Conservation (phyloP, 2,113 vertebrate species). For the Thinocorus orbignyianus region DNA sequence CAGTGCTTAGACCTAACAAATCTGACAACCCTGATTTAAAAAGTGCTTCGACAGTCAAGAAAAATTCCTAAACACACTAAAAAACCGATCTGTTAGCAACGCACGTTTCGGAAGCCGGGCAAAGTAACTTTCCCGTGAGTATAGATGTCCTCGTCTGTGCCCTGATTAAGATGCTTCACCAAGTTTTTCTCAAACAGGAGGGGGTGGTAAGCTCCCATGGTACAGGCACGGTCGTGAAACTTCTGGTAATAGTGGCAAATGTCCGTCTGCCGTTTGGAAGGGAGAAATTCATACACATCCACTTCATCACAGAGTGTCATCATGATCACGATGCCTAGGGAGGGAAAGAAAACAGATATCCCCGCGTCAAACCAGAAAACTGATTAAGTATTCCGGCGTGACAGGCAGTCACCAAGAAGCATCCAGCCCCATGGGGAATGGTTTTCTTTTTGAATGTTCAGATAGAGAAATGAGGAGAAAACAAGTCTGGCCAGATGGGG, state of each 20-base stretch:
- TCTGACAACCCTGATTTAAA: constrained; percentile 24
- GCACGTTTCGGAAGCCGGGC: constrained; percentile 66
- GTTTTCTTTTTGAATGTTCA: rapidly evolving
- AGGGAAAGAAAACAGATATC: background rate
- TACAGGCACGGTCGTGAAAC: constrained; percentile 76
- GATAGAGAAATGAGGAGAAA: background rate
- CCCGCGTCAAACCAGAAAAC: background rate
- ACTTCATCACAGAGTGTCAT: constrained; percentile 79
- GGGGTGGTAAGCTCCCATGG: constrained; percentile 80
- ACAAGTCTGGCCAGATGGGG: rapidly evolving
- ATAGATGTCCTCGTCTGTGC: constrained; percentile 74
- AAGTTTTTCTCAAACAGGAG: constrained; percentile 83
- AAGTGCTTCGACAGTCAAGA: constrained; percentile 52
- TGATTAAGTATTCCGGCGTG: rapidly evolving
- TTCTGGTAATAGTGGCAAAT: constrained; percentile 80
- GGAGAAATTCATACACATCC: constrained; percentile 80
- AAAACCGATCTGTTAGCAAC: constrained; percentile 16
- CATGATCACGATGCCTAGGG: constrained; percentile 79
- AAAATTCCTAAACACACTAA: background rate
- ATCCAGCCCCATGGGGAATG: background rate
- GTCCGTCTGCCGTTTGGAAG: constrained; percentile 78
- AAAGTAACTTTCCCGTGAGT: constrained; percentile 73
- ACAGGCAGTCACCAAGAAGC: background rate
- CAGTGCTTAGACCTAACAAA: constrained; percentile 37
- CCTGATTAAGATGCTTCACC: constrained; percentile 78